Conservation (phyloP, 1,140 invertebrate species). For the Andrena cerasifolii region DNA sequence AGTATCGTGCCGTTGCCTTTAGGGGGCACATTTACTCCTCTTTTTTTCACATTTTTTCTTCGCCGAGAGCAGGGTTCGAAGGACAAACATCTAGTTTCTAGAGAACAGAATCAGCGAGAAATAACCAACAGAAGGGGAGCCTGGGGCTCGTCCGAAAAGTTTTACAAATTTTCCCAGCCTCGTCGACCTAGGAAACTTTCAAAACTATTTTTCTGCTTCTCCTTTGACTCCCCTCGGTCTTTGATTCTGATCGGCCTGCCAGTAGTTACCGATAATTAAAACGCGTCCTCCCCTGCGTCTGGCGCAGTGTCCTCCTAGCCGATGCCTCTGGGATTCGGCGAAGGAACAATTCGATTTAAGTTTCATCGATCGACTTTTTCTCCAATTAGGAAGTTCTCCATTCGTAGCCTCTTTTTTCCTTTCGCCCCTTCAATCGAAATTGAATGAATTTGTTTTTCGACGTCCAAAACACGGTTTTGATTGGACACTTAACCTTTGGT, state of each 20-base stretch:
- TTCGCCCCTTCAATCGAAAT: neutral
- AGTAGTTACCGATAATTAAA: constrained; percentile 65
- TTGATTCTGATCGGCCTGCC: constrained; percentile 10
- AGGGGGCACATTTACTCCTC: too few relatives aligned
- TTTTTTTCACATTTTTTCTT: too few relatives aligned
- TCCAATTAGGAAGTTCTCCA: constrained; percentile 9
- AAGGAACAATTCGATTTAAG: constrained; percentile 35
- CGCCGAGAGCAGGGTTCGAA: neutral
- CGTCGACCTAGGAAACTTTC: constrained; percentile 3
- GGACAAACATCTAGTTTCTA: neutral
- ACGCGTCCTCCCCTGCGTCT: constrained; percentile 25
- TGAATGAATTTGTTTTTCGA: too few relatives aligned
- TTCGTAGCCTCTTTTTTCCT: constrained; percentile 10
- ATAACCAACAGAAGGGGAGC: neutral
- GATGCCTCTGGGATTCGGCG: neutral
- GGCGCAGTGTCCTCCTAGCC: neutral
- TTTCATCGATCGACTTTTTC: constrained; percentile 33
- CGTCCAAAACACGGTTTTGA: too few relatives aligned
- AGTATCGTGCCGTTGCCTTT: neutral
- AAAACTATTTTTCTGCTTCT: constrained; percentile 20
- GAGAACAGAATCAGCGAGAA: too few relatives aligned
- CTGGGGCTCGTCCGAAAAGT: neutral
- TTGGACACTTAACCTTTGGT: too few relatives aligned
- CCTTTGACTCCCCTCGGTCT: constrained; percentile 18
- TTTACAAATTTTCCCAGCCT: neutral